Evolutionary conservation across 2,797 vertebrate genomes (phyloP), one percentile per base, ranked within the genome.

Genomic region (Apogon hyalosoma): DNA sequence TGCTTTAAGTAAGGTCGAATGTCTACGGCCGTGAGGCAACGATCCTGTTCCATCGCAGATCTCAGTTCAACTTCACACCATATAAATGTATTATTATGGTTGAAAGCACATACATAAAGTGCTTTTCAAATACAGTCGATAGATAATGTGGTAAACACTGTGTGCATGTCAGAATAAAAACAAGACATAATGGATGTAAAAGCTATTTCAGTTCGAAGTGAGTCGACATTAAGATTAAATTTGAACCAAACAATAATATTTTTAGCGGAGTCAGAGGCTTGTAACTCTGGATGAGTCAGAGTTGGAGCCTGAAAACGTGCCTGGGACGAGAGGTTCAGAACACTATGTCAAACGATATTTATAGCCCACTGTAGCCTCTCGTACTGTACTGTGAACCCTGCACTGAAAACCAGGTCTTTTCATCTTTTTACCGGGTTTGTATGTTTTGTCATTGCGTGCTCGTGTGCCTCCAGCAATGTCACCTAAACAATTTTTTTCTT

Each of bases 311-410:
- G 39, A 60, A 69, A 63, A 39, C 43, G 50, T 46, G 28, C 3
- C 21, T 40, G 50, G 49, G 60, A 73, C 52, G 28, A 54, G 49
- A 71, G 12, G 33, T 80, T 72, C 65, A 58, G 70, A 75, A 78
- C 77, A 66, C 43, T 52, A 43, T 79, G 69, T 67, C 67, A 74
- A 58, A 49, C 21, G 61, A 67, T 86, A 82, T 86, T 86, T 82
- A 85, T 75, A 73, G 69, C 68, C 36, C 13, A 9, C 31, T 40
- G 63, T 55, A 71, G 64, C 66, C 62, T 73, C 51, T 48, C 53
- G 52, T 58, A 28, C 56, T 42, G 57, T 51, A 62, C 74, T 71
- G 49, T 67, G 58, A 65, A 70, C 71, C 69, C 69, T 74, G 79
- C 46, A 54, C 68, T 54, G 69, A 45, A 79, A 69, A 73, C 45